These are phyloP conservation scores for Morone saxatilis DNA, from an alignment of 2,113 vertebrate genomes.

Conservation along the genomic window DNA sequence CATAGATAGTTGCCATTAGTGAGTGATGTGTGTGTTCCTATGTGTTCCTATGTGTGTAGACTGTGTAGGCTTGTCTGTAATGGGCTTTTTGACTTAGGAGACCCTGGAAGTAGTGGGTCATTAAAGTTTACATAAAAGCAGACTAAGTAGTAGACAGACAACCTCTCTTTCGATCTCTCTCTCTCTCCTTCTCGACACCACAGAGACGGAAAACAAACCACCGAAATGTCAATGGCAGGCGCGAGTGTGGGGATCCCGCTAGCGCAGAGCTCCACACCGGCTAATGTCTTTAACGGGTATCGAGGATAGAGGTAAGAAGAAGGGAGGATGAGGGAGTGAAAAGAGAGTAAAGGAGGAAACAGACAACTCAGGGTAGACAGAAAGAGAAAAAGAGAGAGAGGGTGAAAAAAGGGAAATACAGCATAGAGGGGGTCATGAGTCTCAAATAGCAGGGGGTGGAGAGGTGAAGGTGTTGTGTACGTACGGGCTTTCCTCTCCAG, in stretches of 20 bases:
- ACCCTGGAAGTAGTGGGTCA: slow-evolving; percentile 74
- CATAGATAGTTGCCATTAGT: slow-evolving; percentile 57
- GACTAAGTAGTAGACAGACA: slow-evolving; percentile 65
- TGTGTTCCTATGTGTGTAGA: slow-evolving; percentile 18
- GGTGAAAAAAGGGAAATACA: slow-evolving; percentile 44
- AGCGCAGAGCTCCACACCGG: slow-evolving; percentile 49
- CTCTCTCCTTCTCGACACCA: slow-evolving; percentile 53
- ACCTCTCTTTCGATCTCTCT: slow-evolving; percentile 41
- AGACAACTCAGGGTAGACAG: slow-evolving; percentile 18
- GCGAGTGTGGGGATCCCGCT: slow-evolving; percentile 60
- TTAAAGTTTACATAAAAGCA: slow-evolving; percentile 77
- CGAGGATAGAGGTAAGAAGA: slow-evolving; percentile 67
- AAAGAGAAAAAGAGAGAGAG: slow-evolving; percentile 20
- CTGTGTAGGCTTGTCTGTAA: slow-evolving; percentile 53
- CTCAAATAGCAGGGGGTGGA: slow-evolving; percentile 46
- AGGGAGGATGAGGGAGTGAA: slow-evolving; percentile 30
- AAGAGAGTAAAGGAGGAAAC: slow-evolving; percentile 59
- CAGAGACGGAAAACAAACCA: slow-evolving; percentile 73
- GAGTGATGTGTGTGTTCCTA: slow-evolving; percentile 55
- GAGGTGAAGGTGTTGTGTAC: slow-evolving; percentile 45
- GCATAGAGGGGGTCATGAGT: slow-evolving; percentile 44
- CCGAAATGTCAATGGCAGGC: slow-evolving; percentile 74
- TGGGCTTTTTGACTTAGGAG: slow-evolving; percentile 71
- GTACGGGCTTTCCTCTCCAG: slow-evolving; percentile 64
- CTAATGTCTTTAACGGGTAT: slow-evolving; percentile 83